Evolutionary conservation across 1,140 invertebrate species (phyloP).

Genomic region (Hestina assimilis): DNA sequence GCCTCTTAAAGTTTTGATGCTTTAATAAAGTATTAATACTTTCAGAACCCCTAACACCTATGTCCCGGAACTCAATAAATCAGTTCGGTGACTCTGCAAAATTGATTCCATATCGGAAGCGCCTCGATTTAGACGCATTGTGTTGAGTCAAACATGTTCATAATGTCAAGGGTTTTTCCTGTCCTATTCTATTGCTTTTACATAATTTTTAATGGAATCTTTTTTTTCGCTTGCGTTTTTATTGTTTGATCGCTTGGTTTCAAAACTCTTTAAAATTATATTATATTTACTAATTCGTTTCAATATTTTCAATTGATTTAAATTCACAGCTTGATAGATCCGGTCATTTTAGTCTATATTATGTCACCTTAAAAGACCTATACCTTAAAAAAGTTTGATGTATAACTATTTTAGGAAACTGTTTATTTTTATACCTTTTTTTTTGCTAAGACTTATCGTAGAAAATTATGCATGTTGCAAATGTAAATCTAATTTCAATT

Average conservation of each 20-base stretch:
- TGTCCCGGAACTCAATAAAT: constrained; percentile 38
- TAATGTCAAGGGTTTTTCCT: background rate
- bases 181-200: too few species aligned
- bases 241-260: too few species aligned
- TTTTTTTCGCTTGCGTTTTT: background rate
- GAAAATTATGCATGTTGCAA: constrained; percentile 4
- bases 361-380: too few species aligned
- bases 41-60: constrained; percentile 26
- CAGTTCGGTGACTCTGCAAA: constrained; percentile 33
- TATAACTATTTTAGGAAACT: background rate
- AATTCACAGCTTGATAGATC: too few species aligned
- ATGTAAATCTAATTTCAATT: constrained; percentile 16
- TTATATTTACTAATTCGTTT: too few species aligned
- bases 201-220: background rate
- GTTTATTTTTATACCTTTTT: background rate
- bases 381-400: too few species aligned
- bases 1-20: background rate
- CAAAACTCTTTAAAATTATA: too few species aligned
- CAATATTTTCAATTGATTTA: too few species aligned
- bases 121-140: constrained; percentile 29
- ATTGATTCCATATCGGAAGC: constrained; percentile 34
- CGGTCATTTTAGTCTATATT: too few species aligned
- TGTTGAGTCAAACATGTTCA: constrained; percentile 23
- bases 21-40: background rate
- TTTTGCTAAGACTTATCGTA: background rate